phyloP scores from a whole-genome alignment of 2,113 vertebrate genomes.

The Mungos mungo region DNA sequence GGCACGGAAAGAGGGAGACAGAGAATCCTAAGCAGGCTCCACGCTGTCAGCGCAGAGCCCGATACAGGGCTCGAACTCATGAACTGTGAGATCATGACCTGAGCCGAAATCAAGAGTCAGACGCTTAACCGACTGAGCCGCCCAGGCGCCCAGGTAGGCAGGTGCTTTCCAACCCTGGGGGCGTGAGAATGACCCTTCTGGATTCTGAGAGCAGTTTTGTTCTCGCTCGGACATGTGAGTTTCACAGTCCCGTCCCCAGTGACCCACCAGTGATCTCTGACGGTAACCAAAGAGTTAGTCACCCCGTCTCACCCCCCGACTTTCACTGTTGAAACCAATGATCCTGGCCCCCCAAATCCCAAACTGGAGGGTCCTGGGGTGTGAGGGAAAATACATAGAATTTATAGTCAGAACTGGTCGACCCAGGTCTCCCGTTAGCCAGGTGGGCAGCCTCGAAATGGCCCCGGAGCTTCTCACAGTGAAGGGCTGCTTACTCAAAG shows the following conservation, averaged over 20 bases:
- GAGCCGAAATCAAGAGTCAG: no score
- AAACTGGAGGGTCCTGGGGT: accelerated
- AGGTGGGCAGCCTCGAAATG: background rate
- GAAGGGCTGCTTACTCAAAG: background rate
- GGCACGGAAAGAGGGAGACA: no score
- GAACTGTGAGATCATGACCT: no score
- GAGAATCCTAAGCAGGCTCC: no score
- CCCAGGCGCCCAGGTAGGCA: no score
- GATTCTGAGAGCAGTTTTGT: background rate
- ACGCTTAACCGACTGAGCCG: no score
- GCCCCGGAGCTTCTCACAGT: background rate
- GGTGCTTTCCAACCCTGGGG: accelerated
- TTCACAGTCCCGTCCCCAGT: background rate
- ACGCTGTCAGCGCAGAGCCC: no score
- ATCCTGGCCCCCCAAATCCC: background rate
- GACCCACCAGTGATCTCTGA: background rate
- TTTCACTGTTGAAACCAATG: background rate
- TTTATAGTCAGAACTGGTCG: background rate
- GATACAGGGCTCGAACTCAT: no score
- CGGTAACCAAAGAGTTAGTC: background rate
- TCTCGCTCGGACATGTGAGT: background rate
- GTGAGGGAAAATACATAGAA: background rate
- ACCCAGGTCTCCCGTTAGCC: background rate
- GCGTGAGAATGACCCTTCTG: background rate
- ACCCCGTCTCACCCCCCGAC: no score